Evolutionary conservation across 2,113 vertebrate species (phyloP), one percentile per base, ranked within the genome.

Genomic region (Danionella cerebrum): DNA sequence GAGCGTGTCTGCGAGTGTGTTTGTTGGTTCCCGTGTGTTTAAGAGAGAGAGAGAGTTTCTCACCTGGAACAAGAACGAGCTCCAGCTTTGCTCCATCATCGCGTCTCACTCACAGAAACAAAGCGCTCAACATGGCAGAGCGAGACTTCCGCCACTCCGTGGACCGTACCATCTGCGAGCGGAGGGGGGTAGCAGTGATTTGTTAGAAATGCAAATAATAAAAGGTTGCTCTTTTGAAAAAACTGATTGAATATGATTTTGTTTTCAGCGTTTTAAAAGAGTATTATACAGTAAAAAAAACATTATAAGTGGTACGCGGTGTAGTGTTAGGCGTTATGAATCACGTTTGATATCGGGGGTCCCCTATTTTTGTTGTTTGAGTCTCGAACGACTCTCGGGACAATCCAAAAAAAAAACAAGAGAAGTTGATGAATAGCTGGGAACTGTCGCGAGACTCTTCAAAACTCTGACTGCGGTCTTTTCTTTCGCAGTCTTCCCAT

Each of bases 11-110:
- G 11, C 6, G 3, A 16, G 18, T 25, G 27, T 25, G 2, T 22
- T 19, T 12, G 29, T n/a, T n/a, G n/a, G n/a, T n/a, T n/a, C n/a
- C n/a, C n/a, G n/a, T 62, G 36, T 64, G 21, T n/a, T 29, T 13
- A 33, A 50, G 39, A 50, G 45, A 73, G 47, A 42, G 1, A 36
- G 63, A 70, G 48, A 76, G 70, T 68, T 38, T 76, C 90, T 90
- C 89, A 92, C 91, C 89, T 92, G 91, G 76, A 93, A 93, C 78
- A 93, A 88, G 88, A 92, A 93, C 79, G 91, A 89, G 86, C 91
- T 92, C 91, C 91, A 93, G 89, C 91, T 92, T 89, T 91, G 83
- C 85, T 93, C 91, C 91, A 92, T 93, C 85, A 64, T 64, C 60
- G 29, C 60, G 89, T 87, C 86, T 87, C 86, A 86, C 89, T 88